phyloP scores from a whole-genome alignment of 2,113 vertebrate genomes.

The Taxidea taxus region DNA sequence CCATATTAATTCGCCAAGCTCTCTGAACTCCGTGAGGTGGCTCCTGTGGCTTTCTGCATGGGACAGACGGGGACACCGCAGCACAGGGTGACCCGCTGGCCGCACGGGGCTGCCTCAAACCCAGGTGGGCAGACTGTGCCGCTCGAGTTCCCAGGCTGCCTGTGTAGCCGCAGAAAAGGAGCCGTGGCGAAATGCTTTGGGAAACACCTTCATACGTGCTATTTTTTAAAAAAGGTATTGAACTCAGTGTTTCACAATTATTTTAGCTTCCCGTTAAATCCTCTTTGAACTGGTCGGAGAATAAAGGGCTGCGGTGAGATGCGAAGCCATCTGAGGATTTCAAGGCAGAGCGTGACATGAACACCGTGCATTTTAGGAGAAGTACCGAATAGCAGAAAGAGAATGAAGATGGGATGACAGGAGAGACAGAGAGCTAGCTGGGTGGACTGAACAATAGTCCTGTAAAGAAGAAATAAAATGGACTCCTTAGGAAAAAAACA shows the following conservation, averaged over 20 bases:
- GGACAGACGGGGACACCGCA: too few relatives aligned
- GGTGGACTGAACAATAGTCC: not conserved
- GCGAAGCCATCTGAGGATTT: not conserved
- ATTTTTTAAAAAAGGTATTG: not conserved
- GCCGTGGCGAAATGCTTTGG: not conserved
- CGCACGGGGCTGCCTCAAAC: not conserved
- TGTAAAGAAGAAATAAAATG: not conserved
- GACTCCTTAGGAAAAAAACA: not conserved
- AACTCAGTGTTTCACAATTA: not conserved
- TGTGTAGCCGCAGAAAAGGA: not conserved
- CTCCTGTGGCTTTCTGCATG: fast-evolving
- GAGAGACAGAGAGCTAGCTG: not conserved
- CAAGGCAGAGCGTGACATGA: fast-evolving
- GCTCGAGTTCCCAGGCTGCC: not conserved
- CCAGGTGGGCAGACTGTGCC: fast-evolving
- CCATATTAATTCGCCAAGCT: fast-evolving
- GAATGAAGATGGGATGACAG: not conserved
- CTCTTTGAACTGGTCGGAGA: not conserved
- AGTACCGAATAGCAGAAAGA: not conserved
- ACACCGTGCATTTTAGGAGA: not conserved
- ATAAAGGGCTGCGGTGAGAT: not conserved
- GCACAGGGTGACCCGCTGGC: not conserved
- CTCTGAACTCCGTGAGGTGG: not conserved
- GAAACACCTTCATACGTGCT: not conserved
- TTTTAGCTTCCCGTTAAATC: not conserved